Evolutionary conservation across 30 jellyfish, hydroid and myxozoan genomes (phyloP), one percentile per base, ranked within the genome.

Genomic region (Phacellophora camtschatica): DNA sequence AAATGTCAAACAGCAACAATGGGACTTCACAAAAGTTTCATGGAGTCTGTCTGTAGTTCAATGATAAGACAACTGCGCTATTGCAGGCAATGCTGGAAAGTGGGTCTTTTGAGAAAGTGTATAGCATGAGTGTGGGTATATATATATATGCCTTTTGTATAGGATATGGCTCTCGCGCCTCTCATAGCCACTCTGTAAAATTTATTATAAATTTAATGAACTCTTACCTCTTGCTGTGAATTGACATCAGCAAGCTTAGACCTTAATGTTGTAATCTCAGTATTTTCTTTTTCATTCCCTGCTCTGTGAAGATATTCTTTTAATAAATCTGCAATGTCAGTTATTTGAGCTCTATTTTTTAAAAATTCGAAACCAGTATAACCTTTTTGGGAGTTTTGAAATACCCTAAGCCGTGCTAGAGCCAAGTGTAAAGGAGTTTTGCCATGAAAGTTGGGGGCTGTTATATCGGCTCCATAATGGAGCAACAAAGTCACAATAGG

Each of bases 401-500:
- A 79, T 53, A 88, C 29, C 35, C 74, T 75, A 67, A 80, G 72
- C 4, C 95, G 82, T 15, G 97, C 82, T 18, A 80, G 61, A 3
- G 94, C 90, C 20, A 88, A 84, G 67, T 88, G 95, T 6, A 88
- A 53, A 11, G 97, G 97, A 18, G 95, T 88, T 49, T 81, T 64
- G 5, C 97, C 97, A 81, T 46, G 33, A 22, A 71, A 63, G 41
- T 88, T 95, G 23, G 85, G 41, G 2, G 95, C 90, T 22, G 75
- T 37, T 9, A 81, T 81, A 59, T 81, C 83, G 36, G 88, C 97
- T 35, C 97, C 97, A 81, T 77, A 62, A 19, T 71, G 78, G 24
- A 88, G 84, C 30, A 88, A 74, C 20, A 88, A 71, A 16, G 97
- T 88, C 0, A 88, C 84, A 4, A 74, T 71, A 3, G 87, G 95